Evolutionary conservation across 2,797 vertebrate species (phyloP).

Genomic region (Acrossocheilus wenchowensis): DNA sequence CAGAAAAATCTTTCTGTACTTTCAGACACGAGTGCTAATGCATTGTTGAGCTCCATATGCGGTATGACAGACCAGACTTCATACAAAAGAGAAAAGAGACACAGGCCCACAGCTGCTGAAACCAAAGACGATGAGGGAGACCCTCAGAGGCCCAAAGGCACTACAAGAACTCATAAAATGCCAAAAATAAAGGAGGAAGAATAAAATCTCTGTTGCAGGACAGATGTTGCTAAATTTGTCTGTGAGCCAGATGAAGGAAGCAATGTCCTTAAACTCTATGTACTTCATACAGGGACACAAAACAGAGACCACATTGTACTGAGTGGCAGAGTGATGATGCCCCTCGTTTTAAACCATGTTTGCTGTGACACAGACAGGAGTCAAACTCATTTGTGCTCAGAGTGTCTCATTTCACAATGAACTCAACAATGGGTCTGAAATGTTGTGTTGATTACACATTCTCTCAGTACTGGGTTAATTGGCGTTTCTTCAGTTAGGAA

Average conservation of each 20-base stretch:
- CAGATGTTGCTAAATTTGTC: constrained; percentile 68
- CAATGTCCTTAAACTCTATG: constrained; percentile 60
- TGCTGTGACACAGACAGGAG: constrained; percentile 25
- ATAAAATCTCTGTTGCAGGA: constrained; percentile 71
- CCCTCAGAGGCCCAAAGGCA: constrained; percentile 63
- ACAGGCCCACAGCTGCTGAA: constrained; percentile 68
- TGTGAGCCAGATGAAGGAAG: constrained; percentile 66
- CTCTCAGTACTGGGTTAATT: neutral
- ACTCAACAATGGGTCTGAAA: neutral
- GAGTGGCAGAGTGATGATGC: constrained; percentile 33
- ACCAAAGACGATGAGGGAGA: constrained; percentile 61
- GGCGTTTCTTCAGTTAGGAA: neutral
- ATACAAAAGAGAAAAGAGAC: constrained; percentile 47
- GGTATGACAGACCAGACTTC: neutral
- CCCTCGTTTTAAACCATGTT: constrained; percentile 9
- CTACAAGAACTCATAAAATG: constrained; percentile 74
- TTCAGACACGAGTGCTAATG: neutral
- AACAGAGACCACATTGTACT: constrained; percentile 64
- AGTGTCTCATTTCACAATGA: constrained; percentile 5
- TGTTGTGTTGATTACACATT: neutral
- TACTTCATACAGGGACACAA: constrained; percentile 32
- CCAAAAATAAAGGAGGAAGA: constrained; percentile 78
- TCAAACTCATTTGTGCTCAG: constrained; percentile 16
- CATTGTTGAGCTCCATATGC: neutral
- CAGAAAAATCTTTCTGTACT: neutral